These are phyloP conservation scores for Camponotus floridanus DNA, from an alignment of 1,140 invertebrate species.

Conservation along the genomic window DNA sequence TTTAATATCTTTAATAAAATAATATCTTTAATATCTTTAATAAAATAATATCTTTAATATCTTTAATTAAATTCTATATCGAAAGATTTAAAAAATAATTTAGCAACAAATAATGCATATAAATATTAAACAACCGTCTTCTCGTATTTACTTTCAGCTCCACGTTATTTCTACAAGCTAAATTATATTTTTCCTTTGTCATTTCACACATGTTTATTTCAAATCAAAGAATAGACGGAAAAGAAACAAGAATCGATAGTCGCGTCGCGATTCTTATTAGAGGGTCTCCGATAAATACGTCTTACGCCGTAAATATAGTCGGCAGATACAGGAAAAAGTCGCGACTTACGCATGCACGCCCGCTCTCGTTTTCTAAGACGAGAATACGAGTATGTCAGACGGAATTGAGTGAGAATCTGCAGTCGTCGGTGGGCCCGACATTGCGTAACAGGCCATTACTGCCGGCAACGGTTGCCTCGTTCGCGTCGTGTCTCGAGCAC, in stretches of 20 bases:
- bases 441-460: slow-evolving; percentile 78
- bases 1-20: no score
- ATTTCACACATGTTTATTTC: not conserved
- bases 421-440: slow-evolving; percentile 70
- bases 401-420: slow-evolving; percentile 69
- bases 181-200: slow-evolving; percentile 2
- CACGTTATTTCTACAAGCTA: not conserved
- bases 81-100: not conserved
- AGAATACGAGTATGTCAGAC: slow-evolving; percentile 57
- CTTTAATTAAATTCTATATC: not conserved
- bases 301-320: not conserved
- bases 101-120: not conserved
- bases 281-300: not conserved
- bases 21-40: no score
- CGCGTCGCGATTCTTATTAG: not conserved
- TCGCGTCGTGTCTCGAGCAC: slow-evolving; percentile 59
- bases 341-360: slow-evolving; percentile 20
- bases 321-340: not conserved
- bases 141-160: not conserved
- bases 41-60: no score
- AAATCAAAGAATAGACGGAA: not conserved
- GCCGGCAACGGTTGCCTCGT: slow-evolving; percentile 62
- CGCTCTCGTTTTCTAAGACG: slow-evolving; percentile 32
- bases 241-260: not conserved
- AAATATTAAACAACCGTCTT: not conserved